phyloP scores from a whole-genome alignment of 2,888 invertebrate genomes.

The Rhaphigaster nebulosa region DNA sequence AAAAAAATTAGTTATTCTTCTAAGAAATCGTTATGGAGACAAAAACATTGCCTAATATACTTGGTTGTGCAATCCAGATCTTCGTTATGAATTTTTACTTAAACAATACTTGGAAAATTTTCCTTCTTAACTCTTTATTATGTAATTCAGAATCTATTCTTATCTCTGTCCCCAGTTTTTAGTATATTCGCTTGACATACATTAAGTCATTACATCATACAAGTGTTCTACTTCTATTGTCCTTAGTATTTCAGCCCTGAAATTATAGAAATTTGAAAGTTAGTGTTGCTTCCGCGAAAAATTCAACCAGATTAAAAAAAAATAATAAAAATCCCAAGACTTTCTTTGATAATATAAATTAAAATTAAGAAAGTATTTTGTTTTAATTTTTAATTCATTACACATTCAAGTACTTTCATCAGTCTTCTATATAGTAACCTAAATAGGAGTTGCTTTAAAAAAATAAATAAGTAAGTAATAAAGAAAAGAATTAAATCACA shows the following conservation, averaged over 20 bases:
- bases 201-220: not conserved
- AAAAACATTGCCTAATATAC: slow-evolving; percentile 13
- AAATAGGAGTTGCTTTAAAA: no score
- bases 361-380: no score
- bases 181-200: not conserved
- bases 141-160: not conserved
- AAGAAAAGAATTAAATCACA: no score
- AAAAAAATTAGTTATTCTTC: not conserved
- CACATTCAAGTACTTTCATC: no score
- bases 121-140: not conserved
- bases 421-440: no score
- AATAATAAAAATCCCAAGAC: no score
- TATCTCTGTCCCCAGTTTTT: not conserved
- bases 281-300: no score
- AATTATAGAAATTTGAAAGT: no score
- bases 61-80: slow-evolving; percentile 30
- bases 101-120: slow-evolving; percentile 21
- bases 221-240: not conserved
- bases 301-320: no score
- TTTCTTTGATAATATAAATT: no score
- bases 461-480: no score
- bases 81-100: slow-evolving; percentile 48
- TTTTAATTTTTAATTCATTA: no score
- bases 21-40: not conserved
- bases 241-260: not conserved